Percentiles rank a stretch among this genome's conserved stretches.
These are phyloP conservation scores for Koerneria pararmatus DNA, from an alignment of 2,888 invertebrate genomes.

Conservation along the genomic window DNA sequence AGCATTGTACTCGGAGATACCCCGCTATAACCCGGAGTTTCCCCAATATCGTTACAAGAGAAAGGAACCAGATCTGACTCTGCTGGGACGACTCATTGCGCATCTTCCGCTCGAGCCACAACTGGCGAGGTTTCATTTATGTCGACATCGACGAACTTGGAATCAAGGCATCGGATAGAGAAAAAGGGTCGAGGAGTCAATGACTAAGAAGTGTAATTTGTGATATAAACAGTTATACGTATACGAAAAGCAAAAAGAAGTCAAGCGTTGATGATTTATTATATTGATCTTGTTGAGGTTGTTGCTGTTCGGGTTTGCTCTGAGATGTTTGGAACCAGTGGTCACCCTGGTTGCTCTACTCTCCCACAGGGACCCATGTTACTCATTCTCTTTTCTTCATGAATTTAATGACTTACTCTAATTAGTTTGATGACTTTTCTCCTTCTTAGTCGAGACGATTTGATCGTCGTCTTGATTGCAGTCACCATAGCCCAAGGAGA, in stretches of 20 bases:
- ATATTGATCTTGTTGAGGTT: slow-evolving; percentile 67
- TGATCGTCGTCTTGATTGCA: slow-evolving; percentile 46
- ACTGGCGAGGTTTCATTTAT: slow-evolving; percentile 71
- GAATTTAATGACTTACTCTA: background rate
- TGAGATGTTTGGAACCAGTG: slow-evolving; percentile 87
- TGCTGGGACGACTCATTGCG: slow-evolving; percentile 70
- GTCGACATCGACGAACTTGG: no score
- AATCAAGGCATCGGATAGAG: no score
- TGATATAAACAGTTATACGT: no score
- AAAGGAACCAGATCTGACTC: slow-evolving; percentile 47
- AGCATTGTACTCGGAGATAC: slow-evolving; percentile 38
- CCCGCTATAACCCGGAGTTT: background rate
- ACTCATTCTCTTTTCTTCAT: no score
- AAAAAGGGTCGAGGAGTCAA: no score
- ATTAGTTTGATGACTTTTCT: background rate
- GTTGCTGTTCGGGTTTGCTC: slow-evolving; percentile 80
- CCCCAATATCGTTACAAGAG: background rate
- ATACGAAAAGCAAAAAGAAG: no score
- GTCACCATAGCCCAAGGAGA: slow-evolving; percentile 71
- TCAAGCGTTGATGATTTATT: slow-evolving; percentile 74
- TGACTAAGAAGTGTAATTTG: no score
- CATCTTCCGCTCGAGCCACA: slow-evolving; percentile 87
- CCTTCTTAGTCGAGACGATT: background rate
- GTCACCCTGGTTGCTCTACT: slow-evolving; percentile 83
- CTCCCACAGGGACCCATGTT: slow-evolving; percentile 71